Conservation (phyloP, 2,888 invertebrate species). For the Noctua pronuba region DNA sequence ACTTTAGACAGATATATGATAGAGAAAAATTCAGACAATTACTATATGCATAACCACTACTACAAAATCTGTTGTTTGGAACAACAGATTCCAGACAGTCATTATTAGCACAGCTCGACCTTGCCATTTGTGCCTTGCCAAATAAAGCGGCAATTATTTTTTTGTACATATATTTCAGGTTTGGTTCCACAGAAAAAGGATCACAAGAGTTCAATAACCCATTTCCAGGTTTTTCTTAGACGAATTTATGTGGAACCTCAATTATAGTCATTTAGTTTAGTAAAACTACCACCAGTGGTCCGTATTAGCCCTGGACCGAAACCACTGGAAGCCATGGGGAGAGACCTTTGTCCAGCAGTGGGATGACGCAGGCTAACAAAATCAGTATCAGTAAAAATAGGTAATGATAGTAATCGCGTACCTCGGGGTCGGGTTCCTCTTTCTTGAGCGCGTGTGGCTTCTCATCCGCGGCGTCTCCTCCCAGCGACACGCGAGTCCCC, state of each 20-base stretch:
- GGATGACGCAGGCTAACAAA: no score
- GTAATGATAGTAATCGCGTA: conserved; percentile 1
- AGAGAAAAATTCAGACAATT: not conserved
- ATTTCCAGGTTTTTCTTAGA: not conserved
- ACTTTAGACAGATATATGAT: not conserved
- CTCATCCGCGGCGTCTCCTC: conserved; percentile 81
- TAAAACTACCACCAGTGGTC: no score
- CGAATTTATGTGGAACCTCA: not conserved
- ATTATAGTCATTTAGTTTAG: not conserved
- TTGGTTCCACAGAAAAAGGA: not conserved
- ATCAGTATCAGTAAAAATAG: no score
- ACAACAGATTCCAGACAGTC: no score
- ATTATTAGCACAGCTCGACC: not conserved
- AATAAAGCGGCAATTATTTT: no score
- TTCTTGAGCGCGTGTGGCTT: conserved; percentile 91
- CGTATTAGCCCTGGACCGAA: no score
- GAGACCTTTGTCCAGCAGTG: no score
- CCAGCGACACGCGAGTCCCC: conserved; percentile 66
- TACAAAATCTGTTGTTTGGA: not conserved
- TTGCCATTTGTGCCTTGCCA: no score
- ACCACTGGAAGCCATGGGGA: no score
- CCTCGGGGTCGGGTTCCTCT: conserved; percentile 88
- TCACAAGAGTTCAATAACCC: not conserved
- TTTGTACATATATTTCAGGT: no score
- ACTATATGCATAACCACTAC: not conserved